Percentiles rank a stretch among this genome's conserved stretches.
Conservation (phyloP, 2,113 vertebrate genomes). For the zebrafish (Danio rerio) region GRCz12tu NC_133185.1:32721501-32722000, state of each 20-base stretch:
- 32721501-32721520: no score
- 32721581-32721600: neutral
- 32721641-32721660: neutral
- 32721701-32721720: conserved; percentile 30
- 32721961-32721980: no score
- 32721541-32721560: no score
- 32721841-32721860: conserved; percentile 55
- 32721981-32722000: no score
- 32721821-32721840: conserved; percentile 4
- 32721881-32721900: conserved; percentile 72
- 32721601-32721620: neutral
- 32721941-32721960: no score
- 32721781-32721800: conserved; percentile 33
- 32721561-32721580: no score
- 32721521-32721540: no score
- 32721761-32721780: conserved; percentile 37
- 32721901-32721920: neutral
- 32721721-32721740: neutral
- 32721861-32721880: conserved; percentile 69
- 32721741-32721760: conserved; percentile 30
- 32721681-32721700: neutral
- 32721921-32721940: no score
- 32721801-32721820: conserved; percentile 44
- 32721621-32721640: conserved; percentile 13
- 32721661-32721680: conserved; percentile 1